phyloP scores from a whole-genome alignment of 2,113 vertebrate genomes.

The Gymnocephalus cernua region DNA sequence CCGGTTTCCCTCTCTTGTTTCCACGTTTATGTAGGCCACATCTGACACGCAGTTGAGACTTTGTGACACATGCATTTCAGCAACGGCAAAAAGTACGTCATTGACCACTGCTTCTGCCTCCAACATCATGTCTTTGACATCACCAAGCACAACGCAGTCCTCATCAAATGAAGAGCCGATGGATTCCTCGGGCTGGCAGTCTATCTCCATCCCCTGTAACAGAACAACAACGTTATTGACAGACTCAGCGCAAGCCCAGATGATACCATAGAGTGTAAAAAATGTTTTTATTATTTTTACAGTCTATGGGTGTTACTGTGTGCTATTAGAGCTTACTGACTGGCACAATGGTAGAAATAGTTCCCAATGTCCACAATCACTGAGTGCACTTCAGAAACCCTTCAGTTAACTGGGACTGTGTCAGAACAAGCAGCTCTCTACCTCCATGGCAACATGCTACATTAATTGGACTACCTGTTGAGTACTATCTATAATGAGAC shows the following conservation, averaged over 20 bases:
- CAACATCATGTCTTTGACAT: slow-evolving; percentile 95
- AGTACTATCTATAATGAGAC: neutral
- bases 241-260: neutral
- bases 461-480: neutral
- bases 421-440: neutral
- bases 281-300: no score
- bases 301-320: neutral
- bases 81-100: slow-evolving; percentile 95
- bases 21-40: slow-evolving; percentile 95
- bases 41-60: slow-evolving; percentile 89
- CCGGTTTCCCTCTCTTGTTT: slow-evolving; percentile 91
- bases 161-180: slow-evolving; percentile 85
- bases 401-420: neutral
- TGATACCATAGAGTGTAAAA: no score
- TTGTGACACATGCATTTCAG: slow-evolving; percentile 94
- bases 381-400: neutral
- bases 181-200: slow-evolving; percentile 88
- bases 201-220: slow-evolving; percentile 90
- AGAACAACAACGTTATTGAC: neutral
- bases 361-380: neutral
- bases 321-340: neutral
- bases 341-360: neutral
- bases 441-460: neutral
- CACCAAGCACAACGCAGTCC: slow-evolving; percentile 85
- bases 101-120: slow-evolving; percentile 96